These are phyloP conservation scores for Eospalax fontanierii DNA, from an alignment of 2,797 vertebrate genomes.

Conservation along the genomic window DNA sequence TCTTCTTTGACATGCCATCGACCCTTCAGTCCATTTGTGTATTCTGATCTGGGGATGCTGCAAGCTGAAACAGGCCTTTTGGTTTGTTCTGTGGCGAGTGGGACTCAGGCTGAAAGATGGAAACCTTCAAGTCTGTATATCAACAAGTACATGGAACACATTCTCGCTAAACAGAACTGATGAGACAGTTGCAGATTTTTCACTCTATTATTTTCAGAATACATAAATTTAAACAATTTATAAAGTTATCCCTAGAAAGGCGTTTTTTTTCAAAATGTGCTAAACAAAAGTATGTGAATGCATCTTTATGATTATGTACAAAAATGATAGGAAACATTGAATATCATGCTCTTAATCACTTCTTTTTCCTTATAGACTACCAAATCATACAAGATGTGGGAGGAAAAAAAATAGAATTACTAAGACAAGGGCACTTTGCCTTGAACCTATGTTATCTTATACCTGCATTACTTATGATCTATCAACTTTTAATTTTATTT, in stretches of 20 bases:
- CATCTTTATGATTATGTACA: neutral
- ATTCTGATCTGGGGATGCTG: slow-evolving; percentile 66
- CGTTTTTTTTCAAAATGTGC: neutral
- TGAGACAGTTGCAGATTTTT: neutral
- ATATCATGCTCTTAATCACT: neutral
- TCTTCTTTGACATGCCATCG: accelerated
- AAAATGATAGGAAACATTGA: neutral
- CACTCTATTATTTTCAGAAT: neutral
- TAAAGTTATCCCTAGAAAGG: neutral
- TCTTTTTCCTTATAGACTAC: slow-evolving; percentile 1
- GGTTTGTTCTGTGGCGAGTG: neutral
- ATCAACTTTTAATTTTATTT: neutral
- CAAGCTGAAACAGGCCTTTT: slow-evolving; percentile 48
- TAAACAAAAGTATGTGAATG: neutral
- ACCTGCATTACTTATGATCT: neutral
- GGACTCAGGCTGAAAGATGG: neutral
- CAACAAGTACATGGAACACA: neutral
- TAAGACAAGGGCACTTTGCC: neutral
- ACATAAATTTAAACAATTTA: neutral
- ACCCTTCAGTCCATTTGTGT: slow-evolving; percentile 20
- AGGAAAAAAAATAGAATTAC: neutral
- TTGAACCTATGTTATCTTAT: neutral
- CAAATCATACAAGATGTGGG: neutral
- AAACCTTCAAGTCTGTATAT: neutral
- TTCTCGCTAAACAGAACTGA: neutral